Conservation (phyloP, 2,888 invertebrate genomes). For the Drosophila leonis region DNA sequence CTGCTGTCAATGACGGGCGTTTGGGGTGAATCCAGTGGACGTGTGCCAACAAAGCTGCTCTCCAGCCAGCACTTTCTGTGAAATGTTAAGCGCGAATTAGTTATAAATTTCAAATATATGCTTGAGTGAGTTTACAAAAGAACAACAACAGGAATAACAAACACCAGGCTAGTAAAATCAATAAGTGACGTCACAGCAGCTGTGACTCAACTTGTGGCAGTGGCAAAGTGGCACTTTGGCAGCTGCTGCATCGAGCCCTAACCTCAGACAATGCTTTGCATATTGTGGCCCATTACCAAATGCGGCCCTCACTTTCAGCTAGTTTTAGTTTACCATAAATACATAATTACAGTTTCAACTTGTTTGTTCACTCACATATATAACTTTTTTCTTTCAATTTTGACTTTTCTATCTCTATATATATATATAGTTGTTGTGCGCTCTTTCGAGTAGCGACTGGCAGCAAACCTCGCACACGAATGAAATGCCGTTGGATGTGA, state of each 20-base stretch:
- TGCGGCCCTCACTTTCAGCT: constrained; percentile 2
- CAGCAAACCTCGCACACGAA: constrained; percentile 58
- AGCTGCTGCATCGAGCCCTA: constrained; percentile 29
- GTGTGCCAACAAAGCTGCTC: constrained; percentile 95
- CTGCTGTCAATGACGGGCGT: constrained; percentile 89
- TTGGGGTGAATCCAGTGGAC: constrained; percentile 94
- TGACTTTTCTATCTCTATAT: not conserved
- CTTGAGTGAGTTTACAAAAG: not conserved
- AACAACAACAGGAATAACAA: constrained; percentile 11
- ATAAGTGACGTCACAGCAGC: constrained; percentile 61
- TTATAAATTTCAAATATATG: not conserved
- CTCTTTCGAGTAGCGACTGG: constrained; percentile 38
- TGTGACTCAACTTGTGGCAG: constrained; percentile 53
- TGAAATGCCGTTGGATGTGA: constrained; percentile 50
- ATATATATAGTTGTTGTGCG: constrained; percentile 10
- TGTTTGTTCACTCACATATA: constrained; percentile 12
- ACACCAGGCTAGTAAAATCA: constrained; percentile 59
- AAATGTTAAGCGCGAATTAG: not conserved
- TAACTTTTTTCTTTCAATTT: constrained; percentile 8
- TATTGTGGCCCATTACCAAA: constrained; percentile 19
- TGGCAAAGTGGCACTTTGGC: constrained; percentile 15
- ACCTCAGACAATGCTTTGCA: constrained; percentile 53
- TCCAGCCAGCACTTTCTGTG: constrained; percentile 93
- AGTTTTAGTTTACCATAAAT: not conserved
- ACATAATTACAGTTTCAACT: not conserved